These are phyloP conservation scores for Plebejus anna DNA, from an alignment of 2,888 invertebrate species.

Conservation along the genomic window DNA sequence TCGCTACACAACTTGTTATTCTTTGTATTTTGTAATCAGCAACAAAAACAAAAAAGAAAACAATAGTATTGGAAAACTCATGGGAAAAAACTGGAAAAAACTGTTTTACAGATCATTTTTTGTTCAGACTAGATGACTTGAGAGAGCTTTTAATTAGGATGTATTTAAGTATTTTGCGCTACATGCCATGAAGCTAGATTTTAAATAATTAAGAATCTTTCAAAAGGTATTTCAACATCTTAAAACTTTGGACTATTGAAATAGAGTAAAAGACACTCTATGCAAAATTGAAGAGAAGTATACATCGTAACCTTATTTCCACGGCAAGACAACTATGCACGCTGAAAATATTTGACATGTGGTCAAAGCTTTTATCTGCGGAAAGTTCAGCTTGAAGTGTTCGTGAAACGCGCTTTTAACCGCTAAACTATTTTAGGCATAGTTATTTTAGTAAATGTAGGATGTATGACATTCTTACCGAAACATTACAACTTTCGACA, in stretches of 20 bases:
- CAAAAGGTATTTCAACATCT: neutral
- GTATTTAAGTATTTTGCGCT: neutral
- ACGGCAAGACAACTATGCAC: neutral
- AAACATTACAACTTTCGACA: neutral
- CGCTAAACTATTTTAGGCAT: constrained; percentile 12
- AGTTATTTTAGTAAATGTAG: constrained; percentile 24
- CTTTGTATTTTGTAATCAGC: neutral
- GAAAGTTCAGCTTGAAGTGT: constrained; percentile 24
- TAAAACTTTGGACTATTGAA: neutral
- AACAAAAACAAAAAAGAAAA: neutral
- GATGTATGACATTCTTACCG: neutral
- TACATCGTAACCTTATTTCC: constrained; percentile 5
- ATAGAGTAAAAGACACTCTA: neutral
- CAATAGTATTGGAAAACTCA: neutral
- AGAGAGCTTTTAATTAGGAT: neutral
- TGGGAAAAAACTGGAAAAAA: neutral
- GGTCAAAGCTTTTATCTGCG: constrained; percentile 28
- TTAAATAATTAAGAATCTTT: neutral
- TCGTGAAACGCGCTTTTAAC: constrained; percentile 15
- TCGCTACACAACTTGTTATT: neutral
- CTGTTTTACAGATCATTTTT: neutral
- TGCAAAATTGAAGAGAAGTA: neutral
- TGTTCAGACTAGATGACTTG: neutral
- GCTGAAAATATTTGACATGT: constrained; percentile 23
- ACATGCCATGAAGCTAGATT: neutral